Percentiles rank a stretch among this genome's conserved stretches.
These are phyloP conservation scores for Ferrisia virgata DNA, from an alignment of 2,888 invertebrate species.

Conservation along the genomic window DNA sequence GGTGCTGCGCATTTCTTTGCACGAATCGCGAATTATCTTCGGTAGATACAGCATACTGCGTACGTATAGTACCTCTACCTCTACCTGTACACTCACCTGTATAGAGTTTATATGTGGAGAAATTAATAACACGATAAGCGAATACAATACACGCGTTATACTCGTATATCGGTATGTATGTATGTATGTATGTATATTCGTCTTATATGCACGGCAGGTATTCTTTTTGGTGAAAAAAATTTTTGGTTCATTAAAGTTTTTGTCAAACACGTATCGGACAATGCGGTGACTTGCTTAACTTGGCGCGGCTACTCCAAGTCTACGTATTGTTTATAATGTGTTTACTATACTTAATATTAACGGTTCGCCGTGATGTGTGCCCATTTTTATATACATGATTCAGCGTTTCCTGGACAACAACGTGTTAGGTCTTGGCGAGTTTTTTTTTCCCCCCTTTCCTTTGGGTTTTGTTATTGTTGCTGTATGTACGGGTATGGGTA, in stretches of 20 bases:
- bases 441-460: not conserved
- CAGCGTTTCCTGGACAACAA: constrained; percentile 39
- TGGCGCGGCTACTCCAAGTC: not conserved
- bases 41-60: too few relatives aligned
- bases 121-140: constrained; percentile 39
- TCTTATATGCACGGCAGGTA: too few relatives aligned
- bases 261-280: constrained; percentile 44
- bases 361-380: constrained; percentile 38
- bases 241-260: constrained; percentile 37
- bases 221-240: constrained; percentile 41
- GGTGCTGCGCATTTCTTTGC: constrained; percentile 37
- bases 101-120: constrained; percentile 39
- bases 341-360: constrained; percentile 27
- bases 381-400: constrained; percentile 44
- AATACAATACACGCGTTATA: constrained; percentile 35
- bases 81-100: too few relatives aligned
- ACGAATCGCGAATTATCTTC: constrained; percentile 45
- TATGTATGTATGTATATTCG: too few relatives aligned
- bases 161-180: too few relatives aligned
- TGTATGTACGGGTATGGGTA: not conserved
- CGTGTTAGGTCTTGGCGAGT: constrained; percentile 33
- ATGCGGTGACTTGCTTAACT: constrained; percentile 45
- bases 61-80: too few relatives aligned
- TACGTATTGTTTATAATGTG: constrained; percentile 22
- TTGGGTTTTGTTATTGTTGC: not conserved